Conservation (phyloP, 2,797 vertebrate genomes). For the Trichosurus vulpecula region DNA sequence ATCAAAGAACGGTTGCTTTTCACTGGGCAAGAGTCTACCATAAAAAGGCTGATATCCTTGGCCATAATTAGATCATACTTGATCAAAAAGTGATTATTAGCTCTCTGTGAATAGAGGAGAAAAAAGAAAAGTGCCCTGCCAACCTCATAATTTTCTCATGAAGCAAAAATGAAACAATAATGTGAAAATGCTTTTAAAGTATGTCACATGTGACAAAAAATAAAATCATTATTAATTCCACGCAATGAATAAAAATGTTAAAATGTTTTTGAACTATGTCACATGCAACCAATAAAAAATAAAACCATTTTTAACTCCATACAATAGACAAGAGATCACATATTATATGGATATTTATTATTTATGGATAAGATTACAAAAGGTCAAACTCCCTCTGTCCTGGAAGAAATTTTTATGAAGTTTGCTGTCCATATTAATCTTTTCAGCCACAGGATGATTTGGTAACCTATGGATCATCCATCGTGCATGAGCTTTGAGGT, state of each 20-base stretch:
- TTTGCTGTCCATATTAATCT: background rate
- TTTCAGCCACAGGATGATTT: background rate
- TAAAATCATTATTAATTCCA: background rate
- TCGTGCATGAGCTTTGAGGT: background rate
- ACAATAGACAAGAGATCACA: background rate
- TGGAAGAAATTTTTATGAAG: background rate
- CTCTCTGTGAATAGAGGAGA: background rate
- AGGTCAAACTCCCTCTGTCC: too few relatives aligned
- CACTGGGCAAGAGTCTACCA: background rate
- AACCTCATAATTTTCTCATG: accelerated
- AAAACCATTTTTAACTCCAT: background rate
- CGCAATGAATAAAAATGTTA: background rate
- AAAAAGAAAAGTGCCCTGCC: too few relatives aligned
- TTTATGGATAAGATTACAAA: background rate
- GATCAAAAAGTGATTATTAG: background rate
- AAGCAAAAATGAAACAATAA: background rate
- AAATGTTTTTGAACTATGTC: background rate
- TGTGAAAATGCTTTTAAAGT: background rate
- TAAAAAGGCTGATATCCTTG: background rate
- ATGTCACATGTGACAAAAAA: background rate
- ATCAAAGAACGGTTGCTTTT: background rate
- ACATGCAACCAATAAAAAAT: background rate
- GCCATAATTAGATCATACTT: background rate
- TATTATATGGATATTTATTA: background rate
- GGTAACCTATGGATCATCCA: background rate